A percentile compares a stretch with the other conserved stretches of the same genome.
Conservation (phyloP, 2,888 invertebrate species). For the Scaptomyza polygonia region DNA sequence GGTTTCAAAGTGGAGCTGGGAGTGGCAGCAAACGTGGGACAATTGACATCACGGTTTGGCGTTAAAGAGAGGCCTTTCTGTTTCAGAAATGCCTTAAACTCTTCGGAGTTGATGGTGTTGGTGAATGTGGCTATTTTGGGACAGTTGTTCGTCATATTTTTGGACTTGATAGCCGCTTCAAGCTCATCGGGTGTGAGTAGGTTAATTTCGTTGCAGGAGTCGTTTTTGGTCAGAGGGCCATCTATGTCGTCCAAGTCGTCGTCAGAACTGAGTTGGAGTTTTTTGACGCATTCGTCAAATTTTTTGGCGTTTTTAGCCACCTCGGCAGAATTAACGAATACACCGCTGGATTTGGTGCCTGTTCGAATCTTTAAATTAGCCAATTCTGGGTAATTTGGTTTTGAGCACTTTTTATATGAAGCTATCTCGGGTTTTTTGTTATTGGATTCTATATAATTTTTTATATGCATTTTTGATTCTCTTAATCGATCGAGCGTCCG, state of each 20-base stretch:
- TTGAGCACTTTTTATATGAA: constrained; percentile 82
- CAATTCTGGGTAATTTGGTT: constrained; percentile 83
- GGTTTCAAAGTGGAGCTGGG: constrained; percentile 19
- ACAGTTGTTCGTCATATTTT: constrained; percentile 8
- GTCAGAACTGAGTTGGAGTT: constrained; percentile 82
- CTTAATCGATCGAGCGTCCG: constrained; percentile 11
- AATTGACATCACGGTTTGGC: constrained; percentile 71
- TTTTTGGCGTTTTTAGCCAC: constrained; percentile 84
- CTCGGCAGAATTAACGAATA: constrained; percentile 83
- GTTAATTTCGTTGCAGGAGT: constrained; percentile 82
- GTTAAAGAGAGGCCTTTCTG: constrained; percentile 82
- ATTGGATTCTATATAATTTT: constrained; percentile 36
- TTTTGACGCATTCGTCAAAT: constrained; percentile 83
- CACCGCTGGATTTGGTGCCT: constrained; percentile 78
- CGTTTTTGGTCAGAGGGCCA: constrained; percentile 81
- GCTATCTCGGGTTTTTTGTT: constrained; percentile 50
- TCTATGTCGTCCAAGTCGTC: constrained; percentile 84
- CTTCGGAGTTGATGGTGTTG: constrained; percentile 83
- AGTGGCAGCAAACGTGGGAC: constrained; percentile 35
- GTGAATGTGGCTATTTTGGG: constrained; percentile 73
- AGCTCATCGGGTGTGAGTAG: constrained; percentile 15
- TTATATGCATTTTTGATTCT: constrained; percentile 11
- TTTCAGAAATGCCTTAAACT: constrained; percentile 83
- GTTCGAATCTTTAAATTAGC: constrained; percentile 83
- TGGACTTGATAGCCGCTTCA: neutral